Evolutionary conservation across 1,140 invertebrate species (phyloP), one percentile per base, ranked within the genome.

Genomic region (Lepidotrigona ventralis): DNA sequence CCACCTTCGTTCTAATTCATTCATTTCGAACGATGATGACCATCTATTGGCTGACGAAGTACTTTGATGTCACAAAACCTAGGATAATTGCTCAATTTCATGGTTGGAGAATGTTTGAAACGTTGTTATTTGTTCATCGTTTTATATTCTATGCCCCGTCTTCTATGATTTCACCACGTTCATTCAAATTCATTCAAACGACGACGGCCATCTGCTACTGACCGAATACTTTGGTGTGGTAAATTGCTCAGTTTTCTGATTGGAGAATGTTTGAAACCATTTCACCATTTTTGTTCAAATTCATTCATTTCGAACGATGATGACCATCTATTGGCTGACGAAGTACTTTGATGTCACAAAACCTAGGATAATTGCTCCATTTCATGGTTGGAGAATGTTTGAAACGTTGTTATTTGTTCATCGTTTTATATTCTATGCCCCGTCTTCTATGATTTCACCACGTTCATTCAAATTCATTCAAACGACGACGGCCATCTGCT

Each of bases 261-360:
- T n/a, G n/a, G n/a, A n/a, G n/a, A n/a, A n/a, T n/a, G n/a, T 39
- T 39, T 39, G 33, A 39, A 39, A 39, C 33, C 33, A 39, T 39
- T 39, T 39, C 33, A 39, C 56, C 66, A 66, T 53, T 17, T 54
- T 51, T 58, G 51, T 56, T 64, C 46, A 80, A 86, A 87, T 86
- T 83, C 85, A 46, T 83, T 80, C n/a, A n/a, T n/a, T n/a, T n/a
- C 68, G 73, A 79, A 83, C 75, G 70, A 26, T 60, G 58, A 58
- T 54, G 53, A 23, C 29, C 33, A 29, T 12, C 39, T 26, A 46
- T 69, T 6, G 63, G 33, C 51, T 82, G 70, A 83, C 70, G 12
- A 82, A 79, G 70, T 86, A 46, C 58, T 68, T 39, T 1, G 29
- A 2, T 29, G 54, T 79, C 75, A 75, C 79, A 86, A 86, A 85